These are phyloP conservation scores for Oostethus manadensis DNA, from an alignment of 2,113 vertebrate species.

Conservation along the genomic window DNA sequence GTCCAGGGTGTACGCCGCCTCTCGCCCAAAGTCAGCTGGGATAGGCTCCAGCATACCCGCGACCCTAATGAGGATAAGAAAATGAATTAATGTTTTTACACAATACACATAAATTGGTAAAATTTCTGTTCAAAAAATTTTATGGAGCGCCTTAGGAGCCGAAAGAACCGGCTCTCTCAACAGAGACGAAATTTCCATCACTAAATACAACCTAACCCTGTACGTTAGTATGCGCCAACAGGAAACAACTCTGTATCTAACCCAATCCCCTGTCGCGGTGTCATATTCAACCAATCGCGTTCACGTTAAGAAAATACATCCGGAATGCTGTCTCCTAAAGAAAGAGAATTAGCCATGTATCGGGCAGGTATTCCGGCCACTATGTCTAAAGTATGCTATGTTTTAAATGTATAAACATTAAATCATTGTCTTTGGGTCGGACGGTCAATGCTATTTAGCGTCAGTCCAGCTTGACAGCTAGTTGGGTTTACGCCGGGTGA, in stretches of 20 bases:
- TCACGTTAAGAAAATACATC: constrained; percentile 42
- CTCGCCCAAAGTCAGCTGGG: too few species aligned
- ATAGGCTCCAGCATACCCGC: too few species aligned
- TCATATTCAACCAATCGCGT: constrained; percentile 48
- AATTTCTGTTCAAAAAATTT: too few species aligned
- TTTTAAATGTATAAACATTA: neutral
- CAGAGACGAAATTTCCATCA: too few species aligned
- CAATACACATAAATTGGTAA: too few species aligned
- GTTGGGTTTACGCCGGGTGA: constrained; percentile 13
- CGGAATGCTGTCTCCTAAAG: constrained; percentile 50
- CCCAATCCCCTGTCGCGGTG: constrained; percentile 36
- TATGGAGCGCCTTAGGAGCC: too few species aligned
- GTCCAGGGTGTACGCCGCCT: too few species aligned
- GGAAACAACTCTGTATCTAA: neutral
- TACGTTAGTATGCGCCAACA: constrained; percentile 26
- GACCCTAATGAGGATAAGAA: too few species aligned
- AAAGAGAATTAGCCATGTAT: neutral
- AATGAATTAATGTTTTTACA: too few species aligned
- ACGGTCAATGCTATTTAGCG: too few species aligned
- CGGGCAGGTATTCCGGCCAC: neutral
- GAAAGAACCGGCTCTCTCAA: too few species aligned
- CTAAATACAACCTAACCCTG: too few species aligned
- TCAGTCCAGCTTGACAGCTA: neutral
- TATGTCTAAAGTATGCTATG: neutral
- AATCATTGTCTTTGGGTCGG: neutral